Evolutionary conservation across 2,888 invertebrate genomes (phyloP), one percentile per base, ranked within the genome.

Genomic region (Apamea monoglypha): DNA sequence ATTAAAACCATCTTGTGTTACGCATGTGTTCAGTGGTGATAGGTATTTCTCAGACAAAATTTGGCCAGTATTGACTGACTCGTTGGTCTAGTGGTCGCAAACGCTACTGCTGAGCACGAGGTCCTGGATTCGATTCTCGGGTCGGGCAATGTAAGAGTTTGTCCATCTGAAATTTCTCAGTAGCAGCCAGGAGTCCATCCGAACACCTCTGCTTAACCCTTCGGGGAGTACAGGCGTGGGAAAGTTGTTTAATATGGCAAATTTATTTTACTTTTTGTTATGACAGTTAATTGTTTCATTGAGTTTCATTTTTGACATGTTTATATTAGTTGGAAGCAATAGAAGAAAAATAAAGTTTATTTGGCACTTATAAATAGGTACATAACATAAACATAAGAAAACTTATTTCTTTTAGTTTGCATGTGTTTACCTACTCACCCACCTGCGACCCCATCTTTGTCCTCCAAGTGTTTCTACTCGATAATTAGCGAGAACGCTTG

Each of bases 401-500:
- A 56, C 10, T 21, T 21, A n/a, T 10, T 56, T 12, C 12, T n/a
- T 25, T 12, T 12, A n/a, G 25, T 10, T 56, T 12, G 56, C 56
- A 10, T n/a, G 10, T 56, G 25, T 4, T 56, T 56, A 56, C 25
- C 10, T 56, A 56, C 25, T 56, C 56, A 56, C 56, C 56, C 56
- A 56, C 4, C 56, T 56, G 25, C 56, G 12, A 56, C 56, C 53
- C 50, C 44, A 36, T 86, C 89, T 44, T 59, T 84, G 82, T 32
- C 75, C 18, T 83, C 77, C 82, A 77, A 89, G 85, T 88, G 91
- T 91, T 91, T 91, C 89, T 91, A 90, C 90, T 91, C 88, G 90
- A 94, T 94, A 94, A 94, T 95, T 94, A 94, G 93, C 93, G 91
- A 91, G 91, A 90, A 91, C 88, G 90, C 92, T 91, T 90, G 90